Base-by-base conservation (phyloP, 2,888 invertebrate genomes). In the Sesia apiformis region DNA sequence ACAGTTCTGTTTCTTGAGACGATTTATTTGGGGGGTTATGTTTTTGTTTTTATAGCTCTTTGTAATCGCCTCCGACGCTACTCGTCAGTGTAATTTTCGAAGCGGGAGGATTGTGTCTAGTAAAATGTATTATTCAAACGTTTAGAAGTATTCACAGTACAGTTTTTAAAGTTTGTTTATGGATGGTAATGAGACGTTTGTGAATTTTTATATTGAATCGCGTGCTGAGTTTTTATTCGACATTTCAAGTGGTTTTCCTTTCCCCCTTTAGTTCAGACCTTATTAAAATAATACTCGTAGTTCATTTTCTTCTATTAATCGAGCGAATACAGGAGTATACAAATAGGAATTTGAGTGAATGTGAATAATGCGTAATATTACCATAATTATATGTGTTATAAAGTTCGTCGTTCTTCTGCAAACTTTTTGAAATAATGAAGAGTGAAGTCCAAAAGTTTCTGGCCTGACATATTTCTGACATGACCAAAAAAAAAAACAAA, bases 11-110 rank as follows among this genome's bases (percentile, higher is more conserved):
- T 68, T 40, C 58, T 57, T 53, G 53, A 58, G 43, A 51, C 53
- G 46, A 52, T 5, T 4, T 46, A 52, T 51, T 53, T 52, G 56
- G 55, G 55, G 61, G 60, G 66, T 64, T 65, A 61, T 71, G 68
- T 75, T 76, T 72, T 70, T 76, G 78, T 81, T 81, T 77, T 78
- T 76, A 77, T 74, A 74, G 76, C 67, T 63, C 67, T 70, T 69
- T 70, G 74, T 76, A 76, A 80, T 78, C 73, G 70, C 68, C 66
- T 59, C 56, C 54, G 61, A 61, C 60, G 58, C 54, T 51, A 61
- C 59, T 64, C 66, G 60, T 63, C 66, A 65, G 69, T 71, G 73
- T 76, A 78, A 80, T 75, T 74, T 78, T 73, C 71, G 65, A 67
- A 60, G 68, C 66, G 64, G 52, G 56, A 54, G 67, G 65, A 71